Conservation (phyloP, 1,140 invertebrate species). For the Drosophila carrolli region DNA sequence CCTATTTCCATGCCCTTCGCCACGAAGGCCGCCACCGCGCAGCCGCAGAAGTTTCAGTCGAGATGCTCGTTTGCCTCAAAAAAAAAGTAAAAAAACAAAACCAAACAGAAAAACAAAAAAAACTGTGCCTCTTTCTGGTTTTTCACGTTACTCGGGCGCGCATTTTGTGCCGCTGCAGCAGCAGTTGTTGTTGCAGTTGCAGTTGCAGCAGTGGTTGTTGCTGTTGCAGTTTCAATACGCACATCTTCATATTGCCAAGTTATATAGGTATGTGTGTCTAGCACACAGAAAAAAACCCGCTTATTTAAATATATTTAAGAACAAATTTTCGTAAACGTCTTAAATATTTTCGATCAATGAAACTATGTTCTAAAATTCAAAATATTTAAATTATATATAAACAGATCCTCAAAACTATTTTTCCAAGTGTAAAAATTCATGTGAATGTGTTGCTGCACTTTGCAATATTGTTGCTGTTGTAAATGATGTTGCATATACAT, state of each 20-base stretch:
- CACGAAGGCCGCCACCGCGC: constrained; percentile 56
- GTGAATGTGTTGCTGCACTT: constrained; percentile 54
- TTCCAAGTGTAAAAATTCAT: not conserved
- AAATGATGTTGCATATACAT: constrained; percentile 51
- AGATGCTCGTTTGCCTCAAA: constrained; percentile 58
- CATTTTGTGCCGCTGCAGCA: constrained; percentile 40
- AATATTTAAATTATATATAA: not conserved
- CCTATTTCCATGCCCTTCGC: constrained; percentile 51
- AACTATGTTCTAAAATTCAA: not conserved
- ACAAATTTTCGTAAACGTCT: not conserved
- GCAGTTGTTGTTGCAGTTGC: constrained; percentile 49
- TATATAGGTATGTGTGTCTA: constrained; percentile 17
- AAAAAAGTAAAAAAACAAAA: constrained; percentile 43
- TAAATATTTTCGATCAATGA: too few species aligned
- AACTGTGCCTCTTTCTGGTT: constrained; percentile 78
- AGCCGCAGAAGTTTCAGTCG: constrained; percentile 29
- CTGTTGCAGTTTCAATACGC: constrained; percentile 61
- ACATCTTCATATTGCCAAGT: constrained; percentile 67
- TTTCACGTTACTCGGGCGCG: constrained; percentile 68
- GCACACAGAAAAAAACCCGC: not conserved
- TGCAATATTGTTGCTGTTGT: constrained; percentile 63
- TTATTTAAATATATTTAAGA: not conserved
- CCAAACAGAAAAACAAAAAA: constrained; percentile 60
- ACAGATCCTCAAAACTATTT: not conserved
- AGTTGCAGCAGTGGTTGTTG: constrained; percentile 33